phyloP scores from a whole-genome alignment of 2,888 invertebrate species.

The Pseudeuparius sepicola region DNA sequence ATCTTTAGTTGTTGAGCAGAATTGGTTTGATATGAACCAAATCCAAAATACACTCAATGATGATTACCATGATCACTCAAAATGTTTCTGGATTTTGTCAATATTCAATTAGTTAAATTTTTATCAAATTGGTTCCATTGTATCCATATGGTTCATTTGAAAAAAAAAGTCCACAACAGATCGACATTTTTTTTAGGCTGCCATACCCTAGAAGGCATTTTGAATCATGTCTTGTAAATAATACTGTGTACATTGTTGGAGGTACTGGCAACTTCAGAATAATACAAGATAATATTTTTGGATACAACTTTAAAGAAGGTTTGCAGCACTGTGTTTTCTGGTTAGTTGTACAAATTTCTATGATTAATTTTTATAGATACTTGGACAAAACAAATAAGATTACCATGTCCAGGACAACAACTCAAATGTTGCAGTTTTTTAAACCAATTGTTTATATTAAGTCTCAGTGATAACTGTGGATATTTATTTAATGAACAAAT shows the following conservation, averaged over 20 bases:
- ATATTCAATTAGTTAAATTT: too few species aligned
- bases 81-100: too few species aligned
- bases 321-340: slow-evolving; percentile 5
- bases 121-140: too few species aligned
- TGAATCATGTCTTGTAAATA: slow-evolving; percentile 31
- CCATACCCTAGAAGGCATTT: slow-evolving; percentile 35
- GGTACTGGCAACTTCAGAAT: slow-evolving; percentile 33
- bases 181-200: slow-evolving; percentile 16
- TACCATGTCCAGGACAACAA: slow-evolving; percentile 29
- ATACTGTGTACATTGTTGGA: slow-evolving; percentile 33
- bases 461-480: slow-evolving; percentile 26
- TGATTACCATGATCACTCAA: too few species aligned
- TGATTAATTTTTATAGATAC: slow-evolving; percentile 23
- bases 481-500: slow-evolving; percentile 27
- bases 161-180: too few species aligned
- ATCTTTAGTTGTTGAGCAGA: too few species aligned
- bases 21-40: too few species aligned
- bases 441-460: slow-evolving; percentile 29
- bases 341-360: background rate
- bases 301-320: slow-evolving; percentile 32
- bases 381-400: slow-evolving; percentile 28
- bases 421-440: slow-evolving; percentile 31
- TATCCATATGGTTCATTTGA: too few species aligned
- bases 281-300: slow-evolving; percentile 33
- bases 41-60: too few species aligned